These are phyloP conservation scores for Acrocephalus scirpaceus DNA, from an alignment of 2,797 vertebrate species.

Conservation along the genomic window DNA sequence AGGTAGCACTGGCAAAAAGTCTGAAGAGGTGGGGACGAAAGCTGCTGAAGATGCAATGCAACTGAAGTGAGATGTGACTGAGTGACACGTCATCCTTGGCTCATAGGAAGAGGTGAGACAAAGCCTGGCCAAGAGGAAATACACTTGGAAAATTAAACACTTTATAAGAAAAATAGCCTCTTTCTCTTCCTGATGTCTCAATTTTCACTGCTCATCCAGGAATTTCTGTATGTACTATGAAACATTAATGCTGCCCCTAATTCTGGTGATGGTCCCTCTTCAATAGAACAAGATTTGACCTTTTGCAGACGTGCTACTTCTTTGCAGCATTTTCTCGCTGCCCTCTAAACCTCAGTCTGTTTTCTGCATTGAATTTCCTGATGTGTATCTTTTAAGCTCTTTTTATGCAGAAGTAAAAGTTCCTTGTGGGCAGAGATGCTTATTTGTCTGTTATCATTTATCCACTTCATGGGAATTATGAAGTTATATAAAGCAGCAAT, in stretches of 20 bases:
- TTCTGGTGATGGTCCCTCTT: neutral
- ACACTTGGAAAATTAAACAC: neutral
- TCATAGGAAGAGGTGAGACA: neutral
- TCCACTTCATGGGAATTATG: neutral
- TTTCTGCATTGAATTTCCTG: neutral
- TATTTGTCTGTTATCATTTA: conserved; percentile 58
- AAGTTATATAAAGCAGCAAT: conserved; percentile 39
- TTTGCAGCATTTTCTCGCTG: neutral
- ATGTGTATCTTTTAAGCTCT: neutral
- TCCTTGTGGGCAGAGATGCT: conserved; percentile 51
- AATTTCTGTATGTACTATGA: neutral
- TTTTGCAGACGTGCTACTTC: neutral
- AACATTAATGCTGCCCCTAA: neutral
- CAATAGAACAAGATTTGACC: neutral
- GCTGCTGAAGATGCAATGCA: neutral
- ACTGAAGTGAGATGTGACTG: neutral
- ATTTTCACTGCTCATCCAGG: neutral
- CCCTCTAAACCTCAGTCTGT: neutral
- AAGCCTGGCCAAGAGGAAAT: neutral
- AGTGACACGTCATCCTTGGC: neutral
- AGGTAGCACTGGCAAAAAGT: neutral
- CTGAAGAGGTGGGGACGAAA: neutral
- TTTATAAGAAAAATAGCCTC: neutral
- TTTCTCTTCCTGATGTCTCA: neutral
- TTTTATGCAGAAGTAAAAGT: conserved; percentile 36